Conservation (phyloP, 2,113 vertebrate species). For the Notarius quadriscutis region DNA sequence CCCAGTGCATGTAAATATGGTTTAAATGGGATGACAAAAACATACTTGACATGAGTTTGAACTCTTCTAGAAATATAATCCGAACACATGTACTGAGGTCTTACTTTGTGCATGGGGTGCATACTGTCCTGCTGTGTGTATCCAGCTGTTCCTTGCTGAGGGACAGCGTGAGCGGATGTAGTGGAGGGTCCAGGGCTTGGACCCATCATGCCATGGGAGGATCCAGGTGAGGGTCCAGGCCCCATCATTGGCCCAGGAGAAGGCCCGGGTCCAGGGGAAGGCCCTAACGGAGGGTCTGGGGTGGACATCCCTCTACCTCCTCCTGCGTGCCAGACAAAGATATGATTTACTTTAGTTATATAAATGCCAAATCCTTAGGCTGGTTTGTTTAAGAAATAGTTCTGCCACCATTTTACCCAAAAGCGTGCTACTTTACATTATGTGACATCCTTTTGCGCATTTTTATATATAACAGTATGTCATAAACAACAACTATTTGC, state of each 20-base stretch:
- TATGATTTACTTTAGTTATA: slow-evolving; percentile 38
- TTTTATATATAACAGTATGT: too few relatives aligned
- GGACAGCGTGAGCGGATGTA: slow-evolving; percentile 77
- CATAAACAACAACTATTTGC: too few relatives aligned
- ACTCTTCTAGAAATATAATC: background rate
- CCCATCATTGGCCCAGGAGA: slow-evolving; percentile 87
- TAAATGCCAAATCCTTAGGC: background rate
- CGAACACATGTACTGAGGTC: background rate
- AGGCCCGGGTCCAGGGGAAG: slow-evolving; percentile 85
- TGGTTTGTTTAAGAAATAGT: background rate
- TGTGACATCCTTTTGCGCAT: too few relatives aligned
- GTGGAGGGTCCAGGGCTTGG: slow-evolving; percentile 85
- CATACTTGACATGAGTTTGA: background rate
- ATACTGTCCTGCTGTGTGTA: slow-evolving; percentile 83
- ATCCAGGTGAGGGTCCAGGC: slow-evolving; percentile 85
- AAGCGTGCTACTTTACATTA: background rate
- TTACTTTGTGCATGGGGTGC: slow-evolving; percentile 91
- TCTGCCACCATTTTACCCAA: background rate
- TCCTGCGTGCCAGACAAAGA: slow-evolving; percentile 6
- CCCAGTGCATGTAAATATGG: background rate
- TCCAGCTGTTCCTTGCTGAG: slow-evolving; percentile 79
- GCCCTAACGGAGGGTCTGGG: slow-evolving; percentile 88
- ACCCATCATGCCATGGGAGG: slow-evolving; percentile 92
- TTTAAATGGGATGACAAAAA: background rate
- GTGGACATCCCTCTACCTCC: slow-evolving; percentile 83